A percentile compares a stretch with the other conserved stretches of the same genome.
Conservation (phyloP, 2,888 invertebrate species). For the Smittia aterrima region DNA sequence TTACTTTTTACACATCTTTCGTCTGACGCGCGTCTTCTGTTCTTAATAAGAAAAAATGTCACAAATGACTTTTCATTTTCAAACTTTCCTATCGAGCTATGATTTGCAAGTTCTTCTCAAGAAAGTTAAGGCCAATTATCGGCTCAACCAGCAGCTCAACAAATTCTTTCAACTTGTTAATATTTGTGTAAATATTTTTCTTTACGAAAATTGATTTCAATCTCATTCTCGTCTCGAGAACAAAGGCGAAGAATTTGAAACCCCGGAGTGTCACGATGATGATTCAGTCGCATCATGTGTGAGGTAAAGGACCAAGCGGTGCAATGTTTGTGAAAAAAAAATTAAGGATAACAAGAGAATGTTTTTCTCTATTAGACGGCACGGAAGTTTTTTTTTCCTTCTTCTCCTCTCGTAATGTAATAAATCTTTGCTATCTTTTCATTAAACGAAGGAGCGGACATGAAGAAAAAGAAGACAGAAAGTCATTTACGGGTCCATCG, state of each 20-base stretch:
- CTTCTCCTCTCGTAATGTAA: no score
- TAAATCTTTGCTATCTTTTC: conserved; percentile 8
- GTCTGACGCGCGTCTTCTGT: not conserved
- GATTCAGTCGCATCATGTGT: conserved; percentile 7
- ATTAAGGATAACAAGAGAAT: conserved; percentile 36
- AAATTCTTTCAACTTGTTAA: conserved; percentile 23
- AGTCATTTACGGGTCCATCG: conserved; percentile 5
- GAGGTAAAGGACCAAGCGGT: conserved; percentile 1
- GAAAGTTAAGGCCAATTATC: no score
- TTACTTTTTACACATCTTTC: not conserved
- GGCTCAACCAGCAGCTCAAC: conserved; percentile 33
- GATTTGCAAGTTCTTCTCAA: no score
- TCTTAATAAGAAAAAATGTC: no score
- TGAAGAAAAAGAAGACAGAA: not conserved
- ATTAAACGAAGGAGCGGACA: not conserved
- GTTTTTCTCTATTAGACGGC: conserved; percentile 25
- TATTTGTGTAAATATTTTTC: conserved; percentile 39
- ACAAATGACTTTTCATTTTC: no score
- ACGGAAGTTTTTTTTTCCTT: conserved; percentile 36
- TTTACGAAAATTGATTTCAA: conserved; percentile 34
- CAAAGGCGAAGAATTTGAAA: conserved; percentile 27
- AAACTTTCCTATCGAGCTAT: no score
- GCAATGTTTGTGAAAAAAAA: not conserved
- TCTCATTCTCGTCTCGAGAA: conserved; percentile 27
- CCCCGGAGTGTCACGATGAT: conserved; percentile 33